Base-by-base conservation (phyloP, 2,888 invertebrate species). In the Amphimallon solstitiale region DNA sequence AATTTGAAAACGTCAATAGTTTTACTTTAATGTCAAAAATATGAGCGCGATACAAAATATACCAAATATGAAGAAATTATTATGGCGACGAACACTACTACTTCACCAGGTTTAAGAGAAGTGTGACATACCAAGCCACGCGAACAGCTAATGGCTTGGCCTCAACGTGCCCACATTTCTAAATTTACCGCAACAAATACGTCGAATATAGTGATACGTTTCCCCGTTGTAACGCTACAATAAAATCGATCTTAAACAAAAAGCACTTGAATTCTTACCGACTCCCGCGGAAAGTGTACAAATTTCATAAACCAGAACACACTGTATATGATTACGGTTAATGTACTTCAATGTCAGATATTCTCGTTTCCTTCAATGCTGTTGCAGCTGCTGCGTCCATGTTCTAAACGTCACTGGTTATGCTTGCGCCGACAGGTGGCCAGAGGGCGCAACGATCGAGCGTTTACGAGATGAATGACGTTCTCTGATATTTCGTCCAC, bases 381-480 rank as follows among this genome's bases (percentile, higher is more conserved):
- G n/a, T n/a, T n/a, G 45, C 56, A 59, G 56, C 40, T 45, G 56
- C 40, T 59, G 38, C 29, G 56, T 59, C 56, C 56, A 59, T 59
- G 43, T 59, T 59, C 29, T 12, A 43, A 23, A 59, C 56, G 56
- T 59, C 56, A 59, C 56, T 54, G 40, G 12, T n/a, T 38, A 38
- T 14, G 40, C 29, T 54, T 54, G 45, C 38, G 38, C 23, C 23
- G 38, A 40, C 21, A 54, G 21, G 40, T 21, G 12, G 17, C 38
- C 21, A 54, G 54, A 23, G 38, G 37, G 54, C 54, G 54, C 54
- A 17, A 3, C 54, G 21, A 38, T 38, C 38, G n/a, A 7, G 38
- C 21, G 3, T 40, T 38, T 54, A 40, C 12, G 19, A 19, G 17
- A 15, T 19, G 3, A 12, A 43, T 19, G n/a, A 45, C 10, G 9